A percentile compares a stretch with the other conserved stretches of the same genome.
phyloP scores from a whole-genome alignment of 2,113 vertebrate genomes.

The Menura novaehollandiae region DNA sequence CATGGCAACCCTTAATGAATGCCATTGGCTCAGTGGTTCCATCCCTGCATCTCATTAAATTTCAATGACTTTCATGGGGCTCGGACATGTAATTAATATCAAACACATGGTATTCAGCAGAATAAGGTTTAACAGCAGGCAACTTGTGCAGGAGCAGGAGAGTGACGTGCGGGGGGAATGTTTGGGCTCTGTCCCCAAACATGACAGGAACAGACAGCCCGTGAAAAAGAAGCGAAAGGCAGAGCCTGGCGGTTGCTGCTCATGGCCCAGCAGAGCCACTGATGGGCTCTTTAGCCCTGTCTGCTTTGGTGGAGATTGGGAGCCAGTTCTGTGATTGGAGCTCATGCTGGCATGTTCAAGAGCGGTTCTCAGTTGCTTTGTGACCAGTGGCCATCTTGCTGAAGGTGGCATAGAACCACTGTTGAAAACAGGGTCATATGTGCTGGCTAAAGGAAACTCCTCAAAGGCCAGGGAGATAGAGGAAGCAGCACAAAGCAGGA shows the following conservation, averaged over 20 bases:
- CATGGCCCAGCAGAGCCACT: accelerated
- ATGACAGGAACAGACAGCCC: neutral
- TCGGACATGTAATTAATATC: conserved; percentile 71
- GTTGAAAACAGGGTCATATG: neutral
- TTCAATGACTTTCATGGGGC: conserved; percentile 70
- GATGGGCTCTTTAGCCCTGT: neutral
- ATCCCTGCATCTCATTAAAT: conserved; percentile 72
- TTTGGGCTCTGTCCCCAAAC: conserved; percentile 1
- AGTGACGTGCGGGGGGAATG: neutral
- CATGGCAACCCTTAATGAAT: conserved; percentile 72
- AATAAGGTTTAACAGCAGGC: conserved; percentile 55
- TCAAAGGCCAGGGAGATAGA: neutral
- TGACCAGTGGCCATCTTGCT: neutral
- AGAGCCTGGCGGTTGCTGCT: neutral
- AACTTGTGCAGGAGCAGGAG: neutral
- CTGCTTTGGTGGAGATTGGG: neutral
- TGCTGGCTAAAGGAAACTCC: neutral
- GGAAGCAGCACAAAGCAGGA: neutral
- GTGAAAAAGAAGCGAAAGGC: neutral
- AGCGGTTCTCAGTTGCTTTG: neutral
- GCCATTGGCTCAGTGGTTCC: conserved; percentile 68
- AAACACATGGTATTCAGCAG: conserved; percentile 66
- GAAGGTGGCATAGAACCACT: neutral
- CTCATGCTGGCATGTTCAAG: neutral
- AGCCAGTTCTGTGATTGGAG: neutral